Evolutionary conservation across 2,888 invertebrate genomes (phyloP).

Genomic region (Parelbella ahira): DNA sequence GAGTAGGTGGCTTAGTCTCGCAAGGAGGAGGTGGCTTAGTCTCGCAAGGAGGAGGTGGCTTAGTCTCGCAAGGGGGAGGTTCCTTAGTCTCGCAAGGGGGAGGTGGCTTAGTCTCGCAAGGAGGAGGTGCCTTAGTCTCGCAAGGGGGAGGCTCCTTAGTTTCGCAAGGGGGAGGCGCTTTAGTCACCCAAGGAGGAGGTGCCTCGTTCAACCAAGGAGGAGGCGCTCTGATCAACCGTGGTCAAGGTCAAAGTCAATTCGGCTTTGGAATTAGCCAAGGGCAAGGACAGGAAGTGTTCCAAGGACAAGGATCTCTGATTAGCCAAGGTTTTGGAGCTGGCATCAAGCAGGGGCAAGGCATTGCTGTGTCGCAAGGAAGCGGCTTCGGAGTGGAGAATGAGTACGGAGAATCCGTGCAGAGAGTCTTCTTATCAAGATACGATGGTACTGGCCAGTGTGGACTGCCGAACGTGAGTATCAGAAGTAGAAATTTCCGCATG

Average conservation of each 20-base stretch:
- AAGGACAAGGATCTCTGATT: constrained; percentile 31
- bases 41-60: constrained; percentile 37
- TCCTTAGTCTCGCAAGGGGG: constrained; percentile 33
- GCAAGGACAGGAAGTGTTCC: constrained; percentile 30
- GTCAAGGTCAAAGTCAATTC: constrained; percentile 39
- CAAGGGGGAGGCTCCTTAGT: background rate
- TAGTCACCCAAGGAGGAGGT: constrained; percentile 1
- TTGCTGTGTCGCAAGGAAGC: constrained; percentile 36
- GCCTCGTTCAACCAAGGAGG: too few species aligned
- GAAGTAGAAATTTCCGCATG: too few species aligned
- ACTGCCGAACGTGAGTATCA: constrained; percentile 64
- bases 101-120: constrained; percentile 28
- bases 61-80: constrained; percentile 33
- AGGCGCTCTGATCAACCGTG: constrained; percentile 26
- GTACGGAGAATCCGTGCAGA: constrained; percentile 46
- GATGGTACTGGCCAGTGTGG: constrained; percentile 60
- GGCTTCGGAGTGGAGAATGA: constrained; percentile 49
- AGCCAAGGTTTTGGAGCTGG: constrained; percentile 37
- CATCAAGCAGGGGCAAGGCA: constrained; percentile 32
- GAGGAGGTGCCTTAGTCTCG: constrained; percentile 21
- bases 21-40: constrained; percentile 20
- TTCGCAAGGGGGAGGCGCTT: constrained; percentile 17
- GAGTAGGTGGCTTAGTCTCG: constrained; percentile 15
- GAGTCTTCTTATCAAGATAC: constrained; percentile 54
- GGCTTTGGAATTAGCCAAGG: constrained; percentile 19